Base-by-base conservation (phyloP, 2,113 vertebrate species). In the Datnioides undecimradiatus region DNA sequence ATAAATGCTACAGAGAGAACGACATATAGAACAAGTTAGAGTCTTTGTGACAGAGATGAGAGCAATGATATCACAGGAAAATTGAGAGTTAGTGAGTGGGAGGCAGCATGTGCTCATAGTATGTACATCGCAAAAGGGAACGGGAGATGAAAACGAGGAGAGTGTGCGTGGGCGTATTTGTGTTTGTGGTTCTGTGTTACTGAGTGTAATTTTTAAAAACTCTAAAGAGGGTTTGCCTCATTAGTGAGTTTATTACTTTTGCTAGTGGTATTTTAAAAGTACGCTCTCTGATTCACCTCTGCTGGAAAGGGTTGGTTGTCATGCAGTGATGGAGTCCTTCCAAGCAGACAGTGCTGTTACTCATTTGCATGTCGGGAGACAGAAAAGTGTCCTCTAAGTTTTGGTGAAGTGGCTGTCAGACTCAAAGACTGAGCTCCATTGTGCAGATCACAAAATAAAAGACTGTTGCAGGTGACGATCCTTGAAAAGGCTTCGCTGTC, bases 81-180 rank as follows among this genome's bases (percentile, higher is more conserved):
- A 72, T n/a, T 13, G 9, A 65, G 49, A 48, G 57, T 49, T 45
- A 48, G 10, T 23, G 40, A 70, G 73, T 80, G 71, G 73, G 70
- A 79, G 69, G 79, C 31, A 66, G 33, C 36, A 46, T 58, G 75
- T 82, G 46, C 46, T 76, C 41, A 21, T 67, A 41, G 36, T 73
- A 74, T 55, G 38, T 48, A 73, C 27, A 38, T 1, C 4, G 0
- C 23, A 34, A 52, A 63, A 66, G 9, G 23, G n/a, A 34, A 76
- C 11, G 58, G 46, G 31, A 68, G 27, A 64, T 73, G 67, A 41
- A 58, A 36, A 58, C 11, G 6, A 8, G 6, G 38, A 29, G 12
- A 8, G 10, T 25, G n/a, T 58, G 59, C 45, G 73, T 73, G 63
- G 82, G 60, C 57, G 57, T 69, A 4, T 49, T 68, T 68, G 57